Base-by-base conservation (phyloP, 1,140 invertebrate species). In the Pinna nobilis region DNA sequence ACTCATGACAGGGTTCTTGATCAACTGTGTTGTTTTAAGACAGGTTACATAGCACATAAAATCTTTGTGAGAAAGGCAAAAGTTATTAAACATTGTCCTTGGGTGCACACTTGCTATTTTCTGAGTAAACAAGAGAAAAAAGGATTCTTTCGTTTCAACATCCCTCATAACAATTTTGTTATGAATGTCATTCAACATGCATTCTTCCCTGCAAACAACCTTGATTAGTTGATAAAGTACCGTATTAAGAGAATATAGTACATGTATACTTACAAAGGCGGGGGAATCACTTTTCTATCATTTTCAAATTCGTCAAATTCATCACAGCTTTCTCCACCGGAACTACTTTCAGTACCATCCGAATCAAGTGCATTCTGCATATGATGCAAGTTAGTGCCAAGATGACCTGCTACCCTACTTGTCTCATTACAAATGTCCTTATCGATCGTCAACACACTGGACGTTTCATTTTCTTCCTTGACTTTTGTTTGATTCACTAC, bases 251-350 rank as follows among this genome's bases (percentile, higher is more conserved):
- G 11, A 25, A 18, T 23, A 23, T 23, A 25, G 1, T n/a, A 53
- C 5, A 20, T 33, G 20, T 50, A 66, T 64, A 84, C 84, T 86
- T 81, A 86, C 84, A 86, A 68, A 20, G 83, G 75, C 75, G 23
- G 68, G 55, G 51, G 67, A 59, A 53, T 72, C 11, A 61, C 57
- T 81, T 80, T 80, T 53, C 67, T 82, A 28, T 79, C 74, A 30
- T 33, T 30, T 57, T 74, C 37, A 68, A 60, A 74, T 23, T 68
- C 60, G 33, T 79, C 93, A 88, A 94, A 92, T 89, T 98, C 96
- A 90, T 98, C 96, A 89, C 94, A 95, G 81, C 95, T 97, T 87
- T 98, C 96, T 35, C 95, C 95, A 47, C 96, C 96, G 39, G 96
- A 97, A 83, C 95, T 97, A 61, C 95, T 96, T 20, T 94, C 95